Evolutionary conservation across 2,888 invertebrate species (phyloP), one percentile per base, ranked within the genome.

Genomic region (Lymantria monacha): DNA sequence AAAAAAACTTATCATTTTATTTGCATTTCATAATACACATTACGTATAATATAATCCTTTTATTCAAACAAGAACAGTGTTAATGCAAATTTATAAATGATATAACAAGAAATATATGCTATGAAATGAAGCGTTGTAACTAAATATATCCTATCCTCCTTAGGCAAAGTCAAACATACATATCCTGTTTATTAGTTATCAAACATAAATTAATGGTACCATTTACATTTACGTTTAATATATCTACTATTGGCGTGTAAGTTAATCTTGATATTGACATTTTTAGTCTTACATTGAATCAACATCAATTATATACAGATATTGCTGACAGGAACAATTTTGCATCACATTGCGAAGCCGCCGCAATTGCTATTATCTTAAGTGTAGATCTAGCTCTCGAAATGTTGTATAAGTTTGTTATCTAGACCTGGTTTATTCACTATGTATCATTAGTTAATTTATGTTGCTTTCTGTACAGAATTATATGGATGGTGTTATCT

Each of bases 401-500:
- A 74, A 51, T 50, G 55, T 51, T 42, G 42, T 42, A 44, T 36
- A 42, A 22, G 69, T 74, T n/a, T 70, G 62, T 73, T 72, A 76
- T 75, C 71, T 70, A 63, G 69, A 64, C 69, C 77, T 70, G 68
- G 71, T 79, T 79, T 70, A 74, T 74, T 74, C 69, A 62, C 66
- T 70, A 79, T 78, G 76, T 84, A 81, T 85, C 84, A 85, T 85
- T 81, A 78, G 80, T 74, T 83, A 85, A 87, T 86, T 85, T 85
- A 86, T 85, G 82, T 83, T 77, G 73, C 68, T 73, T 83, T 81
- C 73, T 74, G 74, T 72, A 65, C 59, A 79, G 81, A 87, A 80
- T 83, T 82, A 85, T 84, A 76, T 76, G 78, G 77, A 79, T 69
- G 70, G 77, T 69, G 76, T 79, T 81, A 82, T 85, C 85, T 83